Base-by-base conservation (phyloP, 2,797 vertebrate genomes). In the Coregonus sp. region DNA sequence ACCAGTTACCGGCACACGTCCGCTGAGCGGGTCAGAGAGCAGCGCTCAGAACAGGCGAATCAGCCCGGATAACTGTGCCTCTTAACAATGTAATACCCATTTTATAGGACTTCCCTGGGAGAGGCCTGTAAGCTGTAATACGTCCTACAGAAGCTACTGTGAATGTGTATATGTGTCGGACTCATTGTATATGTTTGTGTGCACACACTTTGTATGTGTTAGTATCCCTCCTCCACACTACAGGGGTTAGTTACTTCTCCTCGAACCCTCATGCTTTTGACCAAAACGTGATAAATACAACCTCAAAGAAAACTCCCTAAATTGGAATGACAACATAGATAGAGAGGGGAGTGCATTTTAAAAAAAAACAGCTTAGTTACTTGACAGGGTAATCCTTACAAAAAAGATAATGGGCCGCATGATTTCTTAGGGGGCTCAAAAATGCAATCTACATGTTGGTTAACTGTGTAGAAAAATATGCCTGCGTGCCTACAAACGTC, bases 51-150 rank as follows among this genome's bases (percentile, higher is more conserved):
- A 29, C 63, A 66, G 63, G 63, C 14, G 29, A 14, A 31, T 31
- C 67, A 82, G 67, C 54, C 71, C 72, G 67, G 76, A 80, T 82
- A 79, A 85, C 77, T 47, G 63, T 73, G 20, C 72, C 40, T 51
- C 72, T 74, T 74, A 80, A 77, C 83, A 84, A n/a, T 85, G 78
- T 85, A 76, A 79, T 84, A 81, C 40, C 40, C 9, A 47, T 47
- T 87, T 85, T 82, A 85, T 79, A 77, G 76, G 75, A 73, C 78
- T 85, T 81, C 78, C 78, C 74, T 74, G 74, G 77, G 76, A 81
- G 80, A 80, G 59, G 68, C 52, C 76, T 76, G 76, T 70, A 80
- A 79, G 77, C 76, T 83, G 80, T 82, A 87, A 83, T 80, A 79
- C 80, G 81, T 83, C 80, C 82, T 79, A 71, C 72, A 78, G 63